Evolutionary conservation across 2,888 invertebrate species (phyloP).

Genomic region (Apodemia hepburni): DNA sequence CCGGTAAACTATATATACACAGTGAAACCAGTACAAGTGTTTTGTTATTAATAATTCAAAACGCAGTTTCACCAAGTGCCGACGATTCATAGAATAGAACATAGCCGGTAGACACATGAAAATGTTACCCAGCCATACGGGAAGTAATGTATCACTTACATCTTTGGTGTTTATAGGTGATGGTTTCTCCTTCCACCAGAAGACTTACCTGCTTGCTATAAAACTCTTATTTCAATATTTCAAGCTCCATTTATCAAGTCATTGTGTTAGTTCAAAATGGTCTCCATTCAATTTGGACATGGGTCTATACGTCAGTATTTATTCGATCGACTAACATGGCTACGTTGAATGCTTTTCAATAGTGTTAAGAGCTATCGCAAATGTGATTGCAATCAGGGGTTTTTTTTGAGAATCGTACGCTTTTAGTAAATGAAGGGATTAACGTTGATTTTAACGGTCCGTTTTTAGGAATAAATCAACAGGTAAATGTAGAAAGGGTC

Average conservation of each 20-base stretch:
- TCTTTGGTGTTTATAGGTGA: too few species aligned
- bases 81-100: too few species aligned
- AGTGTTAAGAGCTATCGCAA: slow-evolving; percentile 29
- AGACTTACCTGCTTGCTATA: too few species aligned
- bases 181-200: too few species aligned
- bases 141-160: too few species aligned
- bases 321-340: slow-evolving; percentile 25
- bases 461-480: slow-evolving; percentile 16
- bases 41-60: too few species aligned
- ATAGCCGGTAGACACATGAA: too few species aligned
- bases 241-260: slow-evolving; percentile 24
- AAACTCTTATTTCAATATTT: slow-evolving; percentile 22
- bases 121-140: too few species aligned
- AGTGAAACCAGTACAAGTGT: too few species aligned
- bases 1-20: too few species aligned
- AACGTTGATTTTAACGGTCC: slow-evolving; percentile 13
- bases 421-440: slow-evolving; percentile 23
- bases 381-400: slow-evolving; percentile 32
- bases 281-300: slow-evolving; percentile 29
- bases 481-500: not conserved
- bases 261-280: slow-evolving; percentile 27
- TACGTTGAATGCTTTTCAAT: slow-evolving; percentile 26
- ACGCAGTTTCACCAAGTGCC: too few species aligned
- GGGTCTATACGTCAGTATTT: slow-evolving; percentile 23
- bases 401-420: slow-evolving; percentile 23